Conservation (phyloP, 2,113 vertebrate species). For the Megaceryle maxima region DNA sequence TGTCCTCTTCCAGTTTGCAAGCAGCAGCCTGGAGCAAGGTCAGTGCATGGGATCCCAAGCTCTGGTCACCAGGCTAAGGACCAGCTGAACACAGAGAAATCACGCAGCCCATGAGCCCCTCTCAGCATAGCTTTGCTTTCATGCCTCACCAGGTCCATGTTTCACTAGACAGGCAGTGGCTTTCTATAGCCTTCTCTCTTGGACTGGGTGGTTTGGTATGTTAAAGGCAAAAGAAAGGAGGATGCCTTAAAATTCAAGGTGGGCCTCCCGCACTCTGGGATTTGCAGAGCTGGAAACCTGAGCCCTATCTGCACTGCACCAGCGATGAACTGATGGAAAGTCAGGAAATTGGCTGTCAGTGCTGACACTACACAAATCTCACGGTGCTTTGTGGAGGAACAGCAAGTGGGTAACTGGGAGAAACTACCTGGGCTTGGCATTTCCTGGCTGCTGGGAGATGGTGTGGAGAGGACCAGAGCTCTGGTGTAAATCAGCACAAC, state of each 20-base stretch:
- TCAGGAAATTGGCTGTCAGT: conserved; percentile 9
- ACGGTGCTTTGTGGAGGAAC: fast-evolving
- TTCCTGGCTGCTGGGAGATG: neutral
- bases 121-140: neutral
- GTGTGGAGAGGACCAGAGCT: neutral
- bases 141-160: neutral
- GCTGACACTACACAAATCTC: conserved; percentile 5
- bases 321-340: neutral
- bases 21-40: neutral
- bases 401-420: neutral
- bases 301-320: neutral
- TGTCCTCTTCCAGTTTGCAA: neutral
- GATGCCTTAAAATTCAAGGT: neutral
- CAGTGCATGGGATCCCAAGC: neutral
- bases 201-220: neutral
- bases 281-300: neutral
- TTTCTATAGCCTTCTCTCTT: neutral
- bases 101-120: neutral
- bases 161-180: neutral
- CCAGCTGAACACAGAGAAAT: neutral
- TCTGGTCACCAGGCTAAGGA: neutral
- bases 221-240: neutral
- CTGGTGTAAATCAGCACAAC: neutral
- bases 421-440: neutral
- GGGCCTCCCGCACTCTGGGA: neutral